These are phyloP conservation scores for Plagodis pulveraria DNA, from an alignment of 2,888 invertebrate genomes.

Conservation along the genomic window DNA sequence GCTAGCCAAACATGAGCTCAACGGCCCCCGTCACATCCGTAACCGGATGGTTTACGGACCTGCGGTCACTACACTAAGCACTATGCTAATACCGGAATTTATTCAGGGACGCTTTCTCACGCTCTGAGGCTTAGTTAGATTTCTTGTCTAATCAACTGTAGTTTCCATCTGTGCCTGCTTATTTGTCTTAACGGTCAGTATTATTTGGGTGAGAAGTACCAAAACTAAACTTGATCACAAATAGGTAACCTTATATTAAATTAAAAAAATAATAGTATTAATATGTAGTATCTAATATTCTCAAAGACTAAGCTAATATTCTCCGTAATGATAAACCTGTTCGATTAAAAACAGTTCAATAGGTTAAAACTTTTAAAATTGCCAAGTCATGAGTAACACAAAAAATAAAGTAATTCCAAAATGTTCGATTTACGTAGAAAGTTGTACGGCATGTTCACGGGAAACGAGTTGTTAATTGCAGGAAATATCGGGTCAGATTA, in stretches of 20 bases:
- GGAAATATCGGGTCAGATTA: conserved; percentile 43
- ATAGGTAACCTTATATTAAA: too few species aligned
- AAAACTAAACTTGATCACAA: too few species aligned
- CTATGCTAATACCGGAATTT: conserved; percentile 36
- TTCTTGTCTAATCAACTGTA: conserved; percentile 15
- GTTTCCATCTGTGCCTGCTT: not conserved
- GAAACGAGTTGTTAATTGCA: conserved; percentile 55
- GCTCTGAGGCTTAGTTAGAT: conserved; percentile 20
- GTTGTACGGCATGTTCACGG: conserved; percentile 54
- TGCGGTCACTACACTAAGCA: conserved; percentile 25
- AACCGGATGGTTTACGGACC: conserved; percentile 21
- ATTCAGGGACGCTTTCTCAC: conserved; percentile 30
- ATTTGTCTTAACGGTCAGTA: too few species aligned
- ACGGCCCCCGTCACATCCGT: conserved; percentile 33
- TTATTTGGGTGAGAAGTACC: too few species aligned
- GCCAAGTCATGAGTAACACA: conserved; percentile 3
- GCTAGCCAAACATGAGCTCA: conserved; percentile 68
- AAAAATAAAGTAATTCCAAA: conserved; percentile 44
- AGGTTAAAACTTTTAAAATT: not conserved
- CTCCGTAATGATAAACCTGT: too few species aligned
- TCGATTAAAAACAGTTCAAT: too few species aligned
- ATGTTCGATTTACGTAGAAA: conserved; percentile 51
- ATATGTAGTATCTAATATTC: too few species aligned
- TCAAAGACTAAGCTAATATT: too few species aligned
- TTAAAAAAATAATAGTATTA: too few species aligned